Percentiles rank a stretch among this genome's conserved stretches.
phyloP scores from a whole-genome alignment of 2,888 invertebrate genomes.

The Luffia ferchaultella region DNA sequence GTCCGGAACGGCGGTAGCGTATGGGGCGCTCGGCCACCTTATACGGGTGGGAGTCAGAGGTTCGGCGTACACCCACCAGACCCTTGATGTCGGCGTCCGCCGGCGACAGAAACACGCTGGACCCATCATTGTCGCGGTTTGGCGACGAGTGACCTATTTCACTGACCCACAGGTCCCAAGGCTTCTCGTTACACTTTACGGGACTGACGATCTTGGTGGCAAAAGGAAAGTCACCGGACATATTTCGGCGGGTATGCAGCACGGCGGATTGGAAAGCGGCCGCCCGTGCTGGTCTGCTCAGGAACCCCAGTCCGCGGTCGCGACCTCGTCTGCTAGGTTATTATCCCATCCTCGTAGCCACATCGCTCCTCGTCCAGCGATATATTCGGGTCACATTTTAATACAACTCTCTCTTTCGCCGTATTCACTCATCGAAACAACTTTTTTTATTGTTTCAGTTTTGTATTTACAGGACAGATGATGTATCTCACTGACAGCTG shows the following conservation, averaged over 20 bases:
- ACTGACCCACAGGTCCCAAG: slow-evolving; percentile 60
- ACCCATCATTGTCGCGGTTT: slow-evolving; percentile 40
- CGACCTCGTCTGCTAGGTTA: slow-evolving; percentile 56
- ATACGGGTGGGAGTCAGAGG: slow-evolving; percentile 35
- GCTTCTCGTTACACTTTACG: slow-evolving; percentile 56
- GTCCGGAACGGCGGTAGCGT: slow-evolving; percentile 45
- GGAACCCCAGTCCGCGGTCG: slow-evolving; percentile 47
- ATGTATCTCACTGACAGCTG: slow-evolving; percentile 67
- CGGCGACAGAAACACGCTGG: slow-evolving; percentile 31
- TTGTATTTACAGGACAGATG: slow-evolving; percentile 67
- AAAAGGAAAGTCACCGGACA: slow-evolving; percentile 53
- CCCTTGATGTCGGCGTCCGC: slow-evolving; percentile 37
- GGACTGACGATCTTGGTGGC: slow-evolving; percentile 52
- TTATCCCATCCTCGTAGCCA: slow-evolving; percentile 56
- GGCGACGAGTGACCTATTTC: slow-evolving; percentile 58
- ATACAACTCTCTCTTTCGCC: slow-evolving; percentile 41
- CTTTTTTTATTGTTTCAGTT: slow-evolving; percentile 58
- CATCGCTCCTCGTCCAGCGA: slow-evolving; percentile 31
- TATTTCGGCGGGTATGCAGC: slow-evolving; percentile 25
- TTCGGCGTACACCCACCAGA: slow-evolving; percentile 30
- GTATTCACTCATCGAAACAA: slow-evolving; percentile 35
- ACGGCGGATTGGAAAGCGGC: slow-evolving; percentile 23
- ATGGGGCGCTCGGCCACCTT: slow-evolving; percentile 25
- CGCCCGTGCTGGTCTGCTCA: slow-evolving; percentile 43
- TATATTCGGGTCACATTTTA: slow-evolving; percentile 46